phyloP scores from a whole-genome alignment of 2,113 vertebrate species.

The Tursiops truncatus region DNA sequence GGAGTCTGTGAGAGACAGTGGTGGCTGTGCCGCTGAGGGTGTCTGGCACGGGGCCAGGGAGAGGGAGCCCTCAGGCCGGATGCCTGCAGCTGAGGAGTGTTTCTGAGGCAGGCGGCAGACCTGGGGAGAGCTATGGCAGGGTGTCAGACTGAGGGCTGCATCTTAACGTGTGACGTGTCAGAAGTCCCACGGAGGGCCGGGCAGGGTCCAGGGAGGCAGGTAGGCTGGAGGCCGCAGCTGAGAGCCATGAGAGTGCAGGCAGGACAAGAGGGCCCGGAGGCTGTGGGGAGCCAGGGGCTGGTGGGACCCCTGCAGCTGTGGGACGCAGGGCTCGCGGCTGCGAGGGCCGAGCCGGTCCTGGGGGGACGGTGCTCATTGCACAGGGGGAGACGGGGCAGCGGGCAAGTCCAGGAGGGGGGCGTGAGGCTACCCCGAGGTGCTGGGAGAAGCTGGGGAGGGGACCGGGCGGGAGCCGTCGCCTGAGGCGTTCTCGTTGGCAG shows the following conservation, averaged over 20 bases:
- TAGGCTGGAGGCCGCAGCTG: not conserved
- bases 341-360: not conserved
- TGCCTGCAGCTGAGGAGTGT: not conserved
- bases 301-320: no score
- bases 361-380: not conserved
- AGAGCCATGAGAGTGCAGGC: not conserved
- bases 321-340: not conserved
- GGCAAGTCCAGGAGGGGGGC: not conserved
- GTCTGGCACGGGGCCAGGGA: rapidly evolving
- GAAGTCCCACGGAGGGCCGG: not conserved
- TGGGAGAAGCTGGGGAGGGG: not conserved
- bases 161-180: not conserved
- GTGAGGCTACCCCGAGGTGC: rapidly evolving
- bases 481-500: not conserved
- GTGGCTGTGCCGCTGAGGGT: no score
- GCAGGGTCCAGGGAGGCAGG: not conserved
- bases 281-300: no score
- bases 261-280: not conserved
- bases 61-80: not conserved
- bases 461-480: no score
- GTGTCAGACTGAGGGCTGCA: not conserved
- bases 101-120: not conserved
- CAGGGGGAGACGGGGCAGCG: not conserved
- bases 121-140: not conserved
- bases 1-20: not conserved